Percentiles rank a stretch among this genome's conserved stretches.
Evolutionary conservation across 1,140 invertebrate species (phyloP).

Genomic region (Xylocopa sonorina): DNA sequence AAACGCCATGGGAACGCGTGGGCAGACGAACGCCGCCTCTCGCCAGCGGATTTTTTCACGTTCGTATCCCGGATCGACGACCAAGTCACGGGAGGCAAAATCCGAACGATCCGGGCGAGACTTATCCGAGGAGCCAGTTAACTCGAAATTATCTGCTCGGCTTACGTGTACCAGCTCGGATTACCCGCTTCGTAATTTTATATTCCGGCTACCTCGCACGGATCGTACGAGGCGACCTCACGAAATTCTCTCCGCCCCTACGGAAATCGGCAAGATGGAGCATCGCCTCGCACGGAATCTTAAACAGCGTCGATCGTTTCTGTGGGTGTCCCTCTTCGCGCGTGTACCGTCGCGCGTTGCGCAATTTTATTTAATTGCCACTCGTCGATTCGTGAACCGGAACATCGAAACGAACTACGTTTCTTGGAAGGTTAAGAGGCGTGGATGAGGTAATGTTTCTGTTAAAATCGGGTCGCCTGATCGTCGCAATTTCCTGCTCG

Average conservation of each 20-base stretch:
- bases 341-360: not conserved
- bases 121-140: slow-evolving; percentile 50
- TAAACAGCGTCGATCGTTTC: not conserved
- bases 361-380: not conserved
- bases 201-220: slow-evolving; percentile 59
- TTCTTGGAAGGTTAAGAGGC: not conserved
- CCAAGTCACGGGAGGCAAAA: slow-evolving; percentile 17
- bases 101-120: slow-evolving; percentile 18
- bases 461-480: not conserved
- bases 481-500: slow-evolving; percentile 5
- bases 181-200: slow-evolving; percentile 67
- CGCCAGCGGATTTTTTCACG: slow-evolving; percentile 30
- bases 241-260: slow-evolving; percentile 6
- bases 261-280: not conserved
- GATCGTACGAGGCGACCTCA: slow-evolving; percentile 7
- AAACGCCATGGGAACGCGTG: slow-evolving; percentile 1
- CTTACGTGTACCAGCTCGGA: slow-evolving; percentile 65
- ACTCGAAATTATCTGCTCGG: slow-evolving; percentile 70
- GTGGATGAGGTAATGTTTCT: not conserved
- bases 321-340: not conserved
- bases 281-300: not conserved
- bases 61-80: not conserved
- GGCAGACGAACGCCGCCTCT: not conserved
- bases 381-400: not conserved
- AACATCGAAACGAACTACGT: not conserved